Evolutionary conservation across 2,113 vertebrate species (phyloP).

Genomic region (Macquaria australasica): DNA sequence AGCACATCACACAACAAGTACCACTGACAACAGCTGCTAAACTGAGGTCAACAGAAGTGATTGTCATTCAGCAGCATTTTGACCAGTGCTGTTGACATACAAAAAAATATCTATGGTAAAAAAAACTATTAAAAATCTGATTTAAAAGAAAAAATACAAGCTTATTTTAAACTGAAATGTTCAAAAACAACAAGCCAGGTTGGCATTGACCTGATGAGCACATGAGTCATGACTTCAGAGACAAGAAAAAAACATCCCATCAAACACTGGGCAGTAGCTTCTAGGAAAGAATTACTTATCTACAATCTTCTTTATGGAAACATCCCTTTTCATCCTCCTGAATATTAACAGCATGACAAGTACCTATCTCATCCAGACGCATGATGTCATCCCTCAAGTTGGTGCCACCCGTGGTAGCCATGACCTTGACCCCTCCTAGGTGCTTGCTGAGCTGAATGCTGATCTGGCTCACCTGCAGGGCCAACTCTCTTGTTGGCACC

Average conservation of each 20-base stretch:
- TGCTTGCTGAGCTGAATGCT: constrained; percentile 83
- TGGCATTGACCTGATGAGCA: neutral
- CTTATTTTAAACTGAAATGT: no score
- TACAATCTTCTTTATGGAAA: neutral
- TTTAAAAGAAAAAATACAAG: neutral
- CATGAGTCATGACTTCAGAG: neutral
- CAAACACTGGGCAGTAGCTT: neutral
- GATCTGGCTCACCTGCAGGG: constrained; percentile 84
- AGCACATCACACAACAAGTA: neutral
- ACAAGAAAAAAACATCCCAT: neutral
- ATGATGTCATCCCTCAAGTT: constrained; percentile 84
- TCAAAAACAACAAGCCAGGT: neutral
- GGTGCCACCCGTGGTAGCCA: constrained; percentile 84
- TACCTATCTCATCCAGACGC: constrained; percentile 83
- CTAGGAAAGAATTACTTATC: no score
- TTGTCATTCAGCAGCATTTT: neutral
- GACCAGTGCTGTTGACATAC: neutral
- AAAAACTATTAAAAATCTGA: neutral
- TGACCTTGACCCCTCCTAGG: constrained; percentile 82
- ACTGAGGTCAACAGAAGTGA: neutral
- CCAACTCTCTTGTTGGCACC: constrained; percentile 83
- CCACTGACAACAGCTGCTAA: neutral
- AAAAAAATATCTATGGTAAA: no score
- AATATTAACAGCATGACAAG: neutral
- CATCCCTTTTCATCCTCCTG: neutral